Percentiles rank a stretch among this genome's conserved stretches.
phyloP scores from a whole-genome alignment of 1,140 invertebrate species.

The Oreohelix idahoensis region DNA sequence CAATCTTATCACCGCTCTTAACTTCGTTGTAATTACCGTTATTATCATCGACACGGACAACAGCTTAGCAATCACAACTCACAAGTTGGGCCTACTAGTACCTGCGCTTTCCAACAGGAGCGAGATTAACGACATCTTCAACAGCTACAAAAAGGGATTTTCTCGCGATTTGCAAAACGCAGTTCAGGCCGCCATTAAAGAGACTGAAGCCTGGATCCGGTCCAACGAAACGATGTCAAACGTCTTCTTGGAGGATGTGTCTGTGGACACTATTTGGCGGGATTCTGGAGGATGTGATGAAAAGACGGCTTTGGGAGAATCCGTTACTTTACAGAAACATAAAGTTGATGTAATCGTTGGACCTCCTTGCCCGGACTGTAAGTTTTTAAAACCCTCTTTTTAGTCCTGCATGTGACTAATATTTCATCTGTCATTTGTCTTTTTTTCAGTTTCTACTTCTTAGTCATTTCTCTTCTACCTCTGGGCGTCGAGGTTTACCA shows the following conservation, averaged over 20 bases:
- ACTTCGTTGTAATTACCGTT: background rate
- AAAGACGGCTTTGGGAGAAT: slow-evolving; percentile 1
- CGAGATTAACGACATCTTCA: background rate
- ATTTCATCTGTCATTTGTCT: too few relatives aligned
- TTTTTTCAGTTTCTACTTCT: too few relatives aligned
- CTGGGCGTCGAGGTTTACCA: too few relatives aligned
- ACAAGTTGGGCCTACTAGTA: background rate
- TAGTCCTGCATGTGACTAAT: too few relatives aligned
- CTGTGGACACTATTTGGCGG: background rate
- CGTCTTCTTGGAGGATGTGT: background rate
- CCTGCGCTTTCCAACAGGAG: background rate
- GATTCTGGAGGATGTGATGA: slow-evolving; percentile 18
- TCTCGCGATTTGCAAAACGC: background rate
- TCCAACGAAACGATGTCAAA: background rate
- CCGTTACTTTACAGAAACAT: background rate
- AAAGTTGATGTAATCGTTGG: background rate
- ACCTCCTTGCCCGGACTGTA: slow-evolving; percentile 2
- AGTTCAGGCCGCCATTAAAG: background rate
- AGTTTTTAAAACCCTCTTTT: background rate
- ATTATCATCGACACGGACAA: background rate
- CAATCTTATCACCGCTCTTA: background rate
- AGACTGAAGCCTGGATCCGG: background rate
- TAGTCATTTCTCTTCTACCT: too few relatives aligned
- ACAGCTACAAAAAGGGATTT: background rate
- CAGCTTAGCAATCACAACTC: background rate